A percentile compares a stretch with the other conserved stretches of the same genome.
Conservation (phyloP, 2,113 vertebrate species). For the Myodes glareolus region DNA sequence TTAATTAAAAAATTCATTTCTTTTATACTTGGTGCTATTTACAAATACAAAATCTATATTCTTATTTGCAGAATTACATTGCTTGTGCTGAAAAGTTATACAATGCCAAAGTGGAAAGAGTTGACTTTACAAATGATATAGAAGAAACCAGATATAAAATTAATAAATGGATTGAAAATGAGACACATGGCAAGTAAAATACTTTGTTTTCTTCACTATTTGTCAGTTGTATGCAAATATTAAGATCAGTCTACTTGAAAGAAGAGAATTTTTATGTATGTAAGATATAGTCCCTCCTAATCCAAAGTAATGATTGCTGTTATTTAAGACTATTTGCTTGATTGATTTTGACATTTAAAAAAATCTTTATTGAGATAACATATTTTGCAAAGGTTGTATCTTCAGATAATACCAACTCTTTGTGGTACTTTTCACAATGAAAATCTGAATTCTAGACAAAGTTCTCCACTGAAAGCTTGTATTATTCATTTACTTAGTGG, state of each 20-base stretch:
- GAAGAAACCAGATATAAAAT: slow-evolving; percentile 72
- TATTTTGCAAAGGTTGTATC: background rate
- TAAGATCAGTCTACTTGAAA: background rate
- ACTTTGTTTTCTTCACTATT: background rate
- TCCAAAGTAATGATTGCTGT: background rate
- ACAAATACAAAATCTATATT: slow-evolving; percentile 9
- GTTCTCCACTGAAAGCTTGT: background rate
- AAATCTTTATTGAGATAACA: background rate
- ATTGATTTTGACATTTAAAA: background rate
- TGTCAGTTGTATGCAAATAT: background rate
- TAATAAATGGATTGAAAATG: slow-evolving; percentile 78
- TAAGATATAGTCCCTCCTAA: background rate
- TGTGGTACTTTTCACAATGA: background rate
- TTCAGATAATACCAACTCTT: background rate
- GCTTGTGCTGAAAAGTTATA: slow-evolving; percentile 70
- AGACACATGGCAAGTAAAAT: slow-evolving; percentile 77
- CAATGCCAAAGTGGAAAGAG: slow-evolving; percentile 74
- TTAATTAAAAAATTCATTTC: background rate
- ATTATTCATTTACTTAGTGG: background rate
- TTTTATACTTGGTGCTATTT: background rate
- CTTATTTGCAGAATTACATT: slow-evolving; percentile 74
- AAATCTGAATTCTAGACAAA: background rate
- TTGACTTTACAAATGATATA: slow-evolving; percentile 78
- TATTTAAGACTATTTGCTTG: slow-evolving; percentile 23
- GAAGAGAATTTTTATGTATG: background rate